phyloP scores from a whole-genome alignment of 2,888 invertebrate genomes.

The Cataglyphis rosenhaueri region DNA sequence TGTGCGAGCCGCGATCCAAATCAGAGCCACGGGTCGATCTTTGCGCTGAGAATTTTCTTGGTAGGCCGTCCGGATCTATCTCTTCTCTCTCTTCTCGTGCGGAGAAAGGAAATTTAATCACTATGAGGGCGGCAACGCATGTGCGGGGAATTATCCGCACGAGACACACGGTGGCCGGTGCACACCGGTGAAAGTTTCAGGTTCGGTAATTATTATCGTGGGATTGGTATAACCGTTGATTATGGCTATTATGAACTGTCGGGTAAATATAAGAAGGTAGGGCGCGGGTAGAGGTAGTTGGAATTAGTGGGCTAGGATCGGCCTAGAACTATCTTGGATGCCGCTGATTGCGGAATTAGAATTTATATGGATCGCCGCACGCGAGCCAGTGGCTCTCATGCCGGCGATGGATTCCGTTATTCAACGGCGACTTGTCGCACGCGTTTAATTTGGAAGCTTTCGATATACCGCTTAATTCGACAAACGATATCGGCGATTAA shows the following conservation, averaged over 20 bases:
- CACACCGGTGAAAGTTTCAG: conserved; percentile 71
- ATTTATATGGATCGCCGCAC: conserved; percentile 85
- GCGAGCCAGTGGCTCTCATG: conserved; percentile 83
- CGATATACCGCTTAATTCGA: conserved; percentile 75
- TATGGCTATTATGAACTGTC: conserved; percentile 84
- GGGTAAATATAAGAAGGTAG: conserved; percentile 84
- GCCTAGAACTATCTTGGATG: conserved; percentile 85
- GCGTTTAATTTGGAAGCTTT: conserved; percentile 69
- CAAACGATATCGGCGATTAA: conserved; percentile 77
- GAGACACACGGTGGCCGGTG: conserved; percentile 65
- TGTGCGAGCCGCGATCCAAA: conserved; percentile 26
- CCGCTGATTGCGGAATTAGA: conserved; percentile 85
- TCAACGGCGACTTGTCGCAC: conserved; percentile 58
- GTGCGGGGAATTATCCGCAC: conserved; percentile 74
- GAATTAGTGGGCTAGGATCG: conserved; percentile 83
- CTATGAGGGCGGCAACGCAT: conserved; percentile 66
- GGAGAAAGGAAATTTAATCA: conserved; percentile 73
- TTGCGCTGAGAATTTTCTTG: conserved; percentile 19
- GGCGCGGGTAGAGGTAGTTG: conserved; percentile 75
- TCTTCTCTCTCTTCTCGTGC: conserved; percentile 42
- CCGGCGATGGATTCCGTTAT: conserved; percentile 57
- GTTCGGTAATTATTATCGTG: conserved; percentile 82
- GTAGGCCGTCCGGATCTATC: conserved; percentile 23
- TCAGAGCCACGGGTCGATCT: conserved; percentile 8
- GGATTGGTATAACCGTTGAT: conserved; percentile 84